Evolutionary conservation across 2,888 invertebrate genomes (phyloP).

Genomic region (Trissoscelio sp.): DNA sequence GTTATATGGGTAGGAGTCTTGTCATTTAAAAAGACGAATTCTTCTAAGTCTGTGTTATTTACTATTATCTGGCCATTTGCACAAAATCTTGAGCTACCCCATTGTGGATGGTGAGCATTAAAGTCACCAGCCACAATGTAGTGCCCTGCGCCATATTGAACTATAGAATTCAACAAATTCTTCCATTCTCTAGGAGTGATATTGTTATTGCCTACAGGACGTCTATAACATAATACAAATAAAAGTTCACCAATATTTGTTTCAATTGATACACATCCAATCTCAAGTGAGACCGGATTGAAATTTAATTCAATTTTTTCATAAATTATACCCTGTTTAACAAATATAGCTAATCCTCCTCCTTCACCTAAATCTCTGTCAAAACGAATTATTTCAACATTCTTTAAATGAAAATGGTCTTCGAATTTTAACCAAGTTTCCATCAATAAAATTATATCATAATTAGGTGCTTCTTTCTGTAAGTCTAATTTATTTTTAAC

Average conservation of each 20-base stretch:
- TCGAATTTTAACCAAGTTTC: conserved; percentile 41
- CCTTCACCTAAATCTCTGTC: conserved; percentile 16
- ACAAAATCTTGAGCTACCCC: conserved; percentile 15
- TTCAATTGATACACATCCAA: too few relatives aligned
- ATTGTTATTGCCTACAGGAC: background rate
- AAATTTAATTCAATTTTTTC: background rate
- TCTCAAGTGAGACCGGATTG: too few relatives aligned
- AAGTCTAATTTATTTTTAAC: conserved; percentile 44
- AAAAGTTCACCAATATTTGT: conserved; percentile 8
- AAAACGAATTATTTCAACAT: conserved; percentile 23
- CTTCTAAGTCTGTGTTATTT: conserved; percentile 16
- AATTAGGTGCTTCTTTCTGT: background rate
- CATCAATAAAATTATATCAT: conserved; percentile 17
- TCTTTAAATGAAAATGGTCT: conserved; percentile 28
- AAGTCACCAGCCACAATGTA: conserved; percentile 25
- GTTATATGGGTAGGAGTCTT: conserved; percentile 30
- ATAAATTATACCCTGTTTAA: conserved; percentile 9
- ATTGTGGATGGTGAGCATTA: conserved; percentile 37
- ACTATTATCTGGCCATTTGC: conserved; percentile 5
- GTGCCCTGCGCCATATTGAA: background rate
- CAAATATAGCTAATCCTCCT: conserved; percentile 27
- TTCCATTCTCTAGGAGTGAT: background rate
- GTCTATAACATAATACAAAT: conserved; percentile 20
- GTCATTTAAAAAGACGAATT: conserved; percentile 22
- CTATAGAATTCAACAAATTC: background rate